Conservation (phyloP, 2,113 vertebrate species). For the Gorsachius goisagi region DNA sequence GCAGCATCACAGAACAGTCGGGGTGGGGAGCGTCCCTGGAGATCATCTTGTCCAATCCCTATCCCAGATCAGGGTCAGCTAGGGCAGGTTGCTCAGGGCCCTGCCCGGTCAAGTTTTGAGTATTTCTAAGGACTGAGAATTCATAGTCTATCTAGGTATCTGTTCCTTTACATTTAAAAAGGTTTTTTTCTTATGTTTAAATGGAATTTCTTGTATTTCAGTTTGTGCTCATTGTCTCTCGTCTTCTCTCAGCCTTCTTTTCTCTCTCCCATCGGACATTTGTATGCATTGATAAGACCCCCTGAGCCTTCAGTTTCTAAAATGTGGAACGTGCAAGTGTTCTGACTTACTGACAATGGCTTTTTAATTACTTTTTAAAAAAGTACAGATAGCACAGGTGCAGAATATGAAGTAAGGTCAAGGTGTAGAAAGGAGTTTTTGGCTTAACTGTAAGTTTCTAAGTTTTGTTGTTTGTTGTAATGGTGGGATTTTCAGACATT, state of each 20-base stretch:
- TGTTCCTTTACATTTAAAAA: background rate
- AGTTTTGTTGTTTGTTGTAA: background rate
- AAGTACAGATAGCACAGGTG: background rate
- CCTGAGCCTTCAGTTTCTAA: background rate
- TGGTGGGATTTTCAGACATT: background rate
- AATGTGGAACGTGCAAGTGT: background rate
- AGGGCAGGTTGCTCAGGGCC: background rate
- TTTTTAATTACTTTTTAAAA: background rate
- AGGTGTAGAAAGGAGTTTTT: background rate
- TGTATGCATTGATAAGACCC: background rate
- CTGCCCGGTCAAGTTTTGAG: rapidly evolving
- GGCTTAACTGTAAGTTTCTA: background rate
- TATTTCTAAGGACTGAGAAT: background rate
- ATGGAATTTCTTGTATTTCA: background rate
- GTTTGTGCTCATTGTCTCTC: background rate
- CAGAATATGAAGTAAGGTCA: background rate
- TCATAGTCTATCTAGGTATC: background rate
- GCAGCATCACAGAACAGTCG: background rate
- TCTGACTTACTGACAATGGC: background rate
- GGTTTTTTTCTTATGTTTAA: background rate
- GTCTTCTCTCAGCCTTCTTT: background rate
- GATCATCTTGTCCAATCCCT: background rate
- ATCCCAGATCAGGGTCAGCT: background rate
- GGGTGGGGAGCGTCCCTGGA: background rate
- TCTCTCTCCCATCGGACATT: background rate